phyloP scores from a whole-genome alignment of 2,113 vertebrate species.

The Otolemur garnettii region DNA sequence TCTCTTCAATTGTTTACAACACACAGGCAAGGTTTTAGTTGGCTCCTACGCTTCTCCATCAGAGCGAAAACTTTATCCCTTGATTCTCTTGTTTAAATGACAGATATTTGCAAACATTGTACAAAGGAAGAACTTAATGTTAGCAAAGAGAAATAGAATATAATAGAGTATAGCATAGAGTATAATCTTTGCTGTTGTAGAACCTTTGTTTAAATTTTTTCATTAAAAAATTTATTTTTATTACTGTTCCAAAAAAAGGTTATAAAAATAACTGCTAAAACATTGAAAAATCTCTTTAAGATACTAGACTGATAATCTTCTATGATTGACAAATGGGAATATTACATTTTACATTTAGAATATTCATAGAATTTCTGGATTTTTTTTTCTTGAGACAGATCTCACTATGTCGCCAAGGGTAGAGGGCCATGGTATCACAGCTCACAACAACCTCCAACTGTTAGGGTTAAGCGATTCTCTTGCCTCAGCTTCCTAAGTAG shows the following conservation, averaged over 20 bases:
- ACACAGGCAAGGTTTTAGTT: background rate
- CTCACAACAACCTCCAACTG: too few species aligned
- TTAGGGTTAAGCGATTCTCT: too few species aligned
- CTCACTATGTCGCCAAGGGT: too few species aligned
- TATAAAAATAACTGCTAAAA: background rate
- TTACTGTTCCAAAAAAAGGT: constrained; percentile 2
- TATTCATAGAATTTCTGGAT: background rate
- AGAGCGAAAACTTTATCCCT: background rate
- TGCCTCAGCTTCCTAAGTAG: too few species aligned
- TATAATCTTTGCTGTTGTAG: background rate
- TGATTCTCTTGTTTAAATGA: background rate
- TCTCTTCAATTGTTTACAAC: background rate
- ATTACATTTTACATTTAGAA: background rate
- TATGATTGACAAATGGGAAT: constrained; percentile 46
- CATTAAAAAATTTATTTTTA: constrained; percentile 30
- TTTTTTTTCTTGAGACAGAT: too few species aligned
- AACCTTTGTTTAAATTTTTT: constrained; percentile 4
- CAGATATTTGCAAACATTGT: background rate
- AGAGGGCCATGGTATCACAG: too few species aligned
- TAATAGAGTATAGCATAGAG: background rate
- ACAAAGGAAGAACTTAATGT: background rate
- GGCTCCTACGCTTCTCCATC: background rate
- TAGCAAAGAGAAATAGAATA: background rate
- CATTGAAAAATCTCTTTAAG: constrained; percentile 35
- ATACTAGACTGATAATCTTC: background rate